A percentile compares a stretch with the other conserved stretches of the same genome.
Conservation (phyloP, 2,113 vertebrate genomes). For the Heteronetta atricapilla region DNA sequence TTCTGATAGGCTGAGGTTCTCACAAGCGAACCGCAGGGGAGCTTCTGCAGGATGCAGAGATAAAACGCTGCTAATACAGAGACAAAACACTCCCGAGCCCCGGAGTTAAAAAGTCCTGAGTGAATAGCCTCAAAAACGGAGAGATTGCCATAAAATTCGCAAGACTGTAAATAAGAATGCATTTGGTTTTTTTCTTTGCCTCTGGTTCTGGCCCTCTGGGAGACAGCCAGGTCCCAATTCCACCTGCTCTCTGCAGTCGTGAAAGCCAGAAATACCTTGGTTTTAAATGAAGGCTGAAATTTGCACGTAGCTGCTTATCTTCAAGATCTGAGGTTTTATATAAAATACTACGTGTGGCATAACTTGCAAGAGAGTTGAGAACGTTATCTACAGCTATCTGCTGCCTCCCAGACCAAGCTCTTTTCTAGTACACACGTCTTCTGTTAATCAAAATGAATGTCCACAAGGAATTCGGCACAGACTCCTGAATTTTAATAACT, state of each 20-base stretch:
- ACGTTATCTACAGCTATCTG: conserved; percentile 53
- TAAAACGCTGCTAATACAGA: background rate
- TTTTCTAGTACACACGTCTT: conserved; percentile 33
- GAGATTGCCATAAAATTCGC: background rate
- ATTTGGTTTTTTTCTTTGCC: background rate
- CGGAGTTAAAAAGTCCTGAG: background rate
- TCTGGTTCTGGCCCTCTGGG: conserved; percentile 5
- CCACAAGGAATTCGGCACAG: conserved; percentile 66
- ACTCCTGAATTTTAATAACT: conserved; percentile 65
- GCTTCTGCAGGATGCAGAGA: background rate
- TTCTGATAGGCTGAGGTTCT: background rate
- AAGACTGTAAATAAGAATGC: background rate
- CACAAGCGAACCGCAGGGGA: background rate
- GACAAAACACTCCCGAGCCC: background rate
- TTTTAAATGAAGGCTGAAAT: conserved; percentile 51
- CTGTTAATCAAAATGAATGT: conserved; percentile 67
- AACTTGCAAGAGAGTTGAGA: conserved; percentile 29
- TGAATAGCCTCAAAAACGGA: background rate
- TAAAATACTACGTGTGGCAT: background rate
- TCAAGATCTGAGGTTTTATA: conserved; percentile 38
- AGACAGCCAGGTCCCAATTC: conserved; percentile 19
- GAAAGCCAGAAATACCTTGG: conserved; percentile 30
- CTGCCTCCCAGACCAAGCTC: conserved; percentile 37
- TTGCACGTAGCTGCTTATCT: background rate
- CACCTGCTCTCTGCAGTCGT: background rate